A percentile compares a stretch with the other conserved stretches of the same genome.
Evolutionary conservation across 2,888 invertebrate genomes (phyloP).

Genomic region (Spodoptera picta): DNA sequence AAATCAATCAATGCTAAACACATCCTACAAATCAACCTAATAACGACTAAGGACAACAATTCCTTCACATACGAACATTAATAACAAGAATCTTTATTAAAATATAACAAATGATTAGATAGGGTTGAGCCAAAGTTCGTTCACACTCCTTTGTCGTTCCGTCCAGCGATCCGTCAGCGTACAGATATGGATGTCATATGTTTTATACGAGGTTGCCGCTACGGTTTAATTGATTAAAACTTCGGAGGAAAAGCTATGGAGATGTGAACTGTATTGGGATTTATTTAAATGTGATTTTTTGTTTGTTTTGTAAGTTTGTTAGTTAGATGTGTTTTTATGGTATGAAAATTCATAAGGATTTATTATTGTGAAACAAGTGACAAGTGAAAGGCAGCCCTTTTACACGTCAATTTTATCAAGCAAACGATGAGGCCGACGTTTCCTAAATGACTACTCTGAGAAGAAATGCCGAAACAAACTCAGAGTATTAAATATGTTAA

Average conservation of each 20-base stretch:
- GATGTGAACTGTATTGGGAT: slow-evolving; percentile 5
- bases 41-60: slow-evolving; percentile 30
- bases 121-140: slow-evolving; percentile 48
- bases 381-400: too few relatives aligned
- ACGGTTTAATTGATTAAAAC: slow-evolving; percentile 70
- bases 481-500: too few relatives aligned
- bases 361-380: too few relatives aligned
- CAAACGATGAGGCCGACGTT: too few relatives aligned
- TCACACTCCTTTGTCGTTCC: slow-evolving; percentile 60
- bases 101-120: slow-evolving; percentile 56
- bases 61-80: slow-evolving; percentile 17
- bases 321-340: too few relatives aligned
- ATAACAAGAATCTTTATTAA: slow-evolving; percentile 47
- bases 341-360: too few relatives aligned
- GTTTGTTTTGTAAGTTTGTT: too few relatives aligned
- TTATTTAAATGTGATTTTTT: too few relatives aligned
- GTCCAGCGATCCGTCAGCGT: slow-evolving; percentile 71
- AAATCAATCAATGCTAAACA: too few relatives aligned
- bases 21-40: slow-evolving; percentile 5
- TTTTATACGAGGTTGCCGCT: slow-evolving; percentile 61
- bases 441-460: too few relatives aligned
- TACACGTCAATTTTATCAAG: too few relatives aligned
- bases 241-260: slow-evolving; percentile 56
- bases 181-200: slow-evolving; percentile 70
- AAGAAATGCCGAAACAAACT: too few relatives aligned